Percentiles rank a stretch among this genome's conserved stretches.
These are phyloP conservation scores for Gymnorhina tibicen DNA, from an alignment of 2,113 vertebrate genomes.

Conservation along the genomic window DNA sequence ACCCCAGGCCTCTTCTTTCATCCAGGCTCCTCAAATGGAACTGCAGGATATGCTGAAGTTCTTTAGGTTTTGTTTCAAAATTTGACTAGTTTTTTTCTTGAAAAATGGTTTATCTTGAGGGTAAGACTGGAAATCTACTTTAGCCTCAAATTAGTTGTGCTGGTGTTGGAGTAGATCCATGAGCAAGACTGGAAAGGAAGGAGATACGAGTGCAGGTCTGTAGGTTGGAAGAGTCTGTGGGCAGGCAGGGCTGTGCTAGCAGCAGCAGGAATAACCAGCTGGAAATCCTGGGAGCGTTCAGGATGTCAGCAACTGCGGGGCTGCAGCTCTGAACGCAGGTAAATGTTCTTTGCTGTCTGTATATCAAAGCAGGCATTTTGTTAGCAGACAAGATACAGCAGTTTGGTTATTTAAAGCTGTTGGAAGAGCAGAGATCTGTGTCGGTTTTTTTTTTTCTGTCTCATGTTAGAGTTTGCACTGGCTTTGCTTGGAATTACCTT, in stretches of 20 bases:
- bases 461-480: not conserved
- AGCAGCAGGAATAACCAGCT: not conserved
- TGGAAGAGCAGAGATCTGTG: not conserved
- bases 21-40: not conserved
- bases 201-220: accelerated
- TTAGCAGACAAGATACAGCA: not conserved
- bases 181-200: not conserved
- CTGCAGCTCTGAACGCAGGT: not conserved
- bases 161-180: not conserved
- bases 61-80: not conserved
- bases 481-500: not conserved
- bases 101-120: not conserved
- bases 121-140: not conserved
- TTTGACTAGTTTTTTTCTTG: not conserved
- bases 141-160: not conserved
- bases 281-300: not conserved
- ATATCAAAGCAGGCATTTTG: not conserved
- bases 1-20: not conserved
- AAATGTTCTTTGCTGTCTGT: not conserved
- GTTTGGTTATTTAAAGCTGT: not conserved
- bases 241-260: not conserved
- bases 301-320: not conserved
- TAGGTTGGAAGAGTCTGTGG: not conserved
- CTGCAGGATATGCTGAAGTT: not conserved
- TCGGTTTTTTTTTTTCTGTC: accelerated